Conservation (phyloP, 2,888 invertebrate genomes). For the Toxonevra muliebris region DNA sequence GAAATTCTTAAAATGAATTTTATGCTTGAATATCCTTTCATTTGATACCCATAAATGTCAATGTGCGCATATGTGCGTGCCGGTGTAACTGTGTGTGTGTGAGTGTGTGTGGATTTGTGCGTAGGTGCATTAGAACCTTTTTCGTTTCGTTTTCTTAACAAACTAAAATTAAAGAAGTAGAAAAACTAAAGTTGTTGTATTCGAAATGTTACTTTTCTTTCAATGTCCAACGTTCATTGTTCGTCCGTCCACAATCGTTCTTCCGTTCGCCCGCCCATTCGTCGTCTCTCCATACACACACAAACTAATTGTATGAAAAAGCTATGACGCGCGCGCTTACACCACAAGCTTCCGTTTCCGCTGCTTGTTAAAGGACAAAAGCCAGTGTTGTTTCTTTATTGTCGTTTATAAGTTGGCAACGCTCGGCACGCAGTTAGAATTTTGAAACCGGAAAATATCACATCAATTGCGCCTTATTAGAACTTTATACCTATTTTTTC, state of each 20-base stretch:
- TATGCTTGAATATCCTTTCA: slow-evolving; percentile 34
- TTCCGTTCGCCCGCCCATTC: too few relatives aligned
- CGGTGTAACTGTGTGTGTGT: neutral
- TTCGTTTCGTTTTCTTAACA: too few relatives aligned
- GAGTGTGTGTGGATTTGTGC: neutral
- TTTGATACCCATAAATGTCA: slow-evolving; percentile 31
- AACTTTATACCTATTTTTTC: slow-evolving; percentile 12
- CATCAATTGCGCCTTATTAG: slow-evolving; percentile 34
- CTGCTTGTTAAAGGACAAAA: neutral
- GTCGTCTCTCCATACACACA: too few relatives aligned
- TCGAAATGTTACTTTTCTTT: too few relatives aligned
- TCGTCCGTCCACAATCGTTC: too few relatives aligned
- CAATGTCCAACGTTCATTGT: too few relatives aligned
- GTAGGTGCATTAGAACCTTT: neutral
- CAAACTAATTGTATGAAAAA: too few relatives aligned
- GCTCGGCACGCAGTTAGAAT: neutral
- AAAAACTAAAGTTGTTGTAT: too few relatives aligned
- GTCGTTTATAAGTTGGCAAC: too few relatives aligned
- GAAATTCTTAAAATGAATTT: slow-evolving; percentile 39
- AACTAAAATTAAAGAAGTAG: too few relatives aligned
- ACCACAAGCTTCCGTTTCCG: slow-evolving; percentile 42
- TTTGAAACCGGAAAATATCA: slow-evolving; percentile 30
- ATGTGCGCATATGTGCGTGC: slow-evolving; percentile 1
- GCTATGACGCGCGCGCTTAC: slow-evolving; percentile 27
- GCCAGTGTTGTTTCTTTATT: too few relatives aligned